Evolutionary conservation across 2,797 vertebrate genomes (phyloP).

Genomic region (Hybognathus amarus): DNA sequence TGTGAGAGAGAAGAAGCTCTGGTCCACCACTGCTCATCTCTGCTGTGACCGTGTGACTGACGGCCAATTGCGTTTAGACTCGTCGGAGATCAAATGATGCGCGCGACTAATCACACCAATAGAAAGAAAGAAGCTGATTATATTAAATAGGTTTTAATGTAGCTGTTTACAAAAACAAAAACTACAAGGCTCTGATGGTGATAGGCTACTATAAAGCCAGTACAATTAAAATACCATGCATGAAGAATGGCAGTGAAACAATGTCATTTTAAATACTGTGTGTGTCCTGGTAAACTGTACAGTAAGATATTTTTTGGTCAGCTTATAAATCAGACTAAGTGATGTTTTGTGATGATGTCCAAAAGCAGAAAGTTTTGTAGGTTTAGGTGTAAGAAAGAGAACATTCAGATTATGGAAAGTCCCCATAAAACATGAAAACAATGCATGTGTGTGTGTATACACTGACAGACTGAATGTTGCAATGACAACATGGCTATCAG

Average conservation of each 20-base stretch:
- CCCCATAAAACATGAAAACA: neutral
- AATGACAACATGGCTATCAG: neutral
- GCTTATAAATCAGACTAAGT: neutral
- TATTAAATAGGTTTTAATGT: neutral
- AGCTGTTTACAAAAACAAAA: neutral
- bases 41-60: conserved; percentile 52
- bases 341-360: neutral
- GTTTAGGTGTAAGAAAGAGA: neutral
- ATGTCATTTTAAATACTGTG: too few species aligned
- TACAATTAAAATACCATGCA: neutral
- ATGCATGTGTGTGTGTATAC: too few species aligned
- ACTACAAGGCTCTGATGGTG: neutral
- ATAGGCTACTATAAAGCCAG: neutral
- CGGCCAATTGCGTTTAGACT: conserved; percentile 41
- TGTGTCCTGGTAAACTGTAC: too few species aligned
- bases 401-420: neutral
- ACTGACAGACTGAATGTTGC: neutral
- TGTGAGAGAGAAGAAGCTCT: neutral
- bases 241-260: neutral
- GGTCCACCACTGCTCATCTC: conserved; percentile 49
- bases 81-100: neutral
- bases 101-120: neutral
- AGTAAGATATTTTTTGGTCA: neutral
- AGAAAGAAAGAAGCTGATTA: neutral
- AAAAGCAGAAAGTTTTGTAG: neutral